Evolutionary conservation across 2,888 invertebrate genomes (phyloP), one percentile per base, ranked within the genome.

Genomic region (Folsomia manolachei): DNA sequence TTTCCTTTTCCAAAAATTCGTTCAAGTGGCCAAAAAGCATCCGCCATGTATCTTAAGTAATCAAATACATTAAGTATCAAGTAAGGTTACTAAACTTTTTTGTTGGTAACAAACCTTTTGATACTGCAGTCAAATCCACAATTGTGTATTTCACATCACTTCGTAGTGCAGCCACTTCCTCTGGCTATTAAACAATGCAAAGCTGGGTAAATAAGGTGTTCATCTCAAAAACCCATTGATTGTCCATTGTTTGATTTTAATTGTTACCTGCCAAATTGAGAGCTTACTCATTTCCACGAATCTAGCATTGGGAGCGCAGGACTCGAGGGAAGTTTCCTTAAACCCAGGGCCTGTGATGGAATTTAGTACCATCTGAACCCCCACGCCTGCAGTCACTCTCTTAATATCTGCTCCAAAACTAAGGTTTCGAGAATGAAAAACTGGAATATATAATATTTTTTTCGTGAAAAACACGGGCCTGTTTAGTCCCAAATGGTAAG

Each of bases 101-200:
- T n/a, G n/a, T n/a, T n/a, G n/a, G n/a, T n/a, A n/a, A n/a, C n/a
- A n/a, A n/a, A n/a, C n/a, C n/a, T n/a, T n/a, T 39, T 14, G 4
- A 66, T 1, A 51, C 66, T n/a, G 66, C 66, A 19, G 51, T 66
- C 19, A 66, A 27, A 7, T 71, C 69, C 1, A 70, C 56, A 51
- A 66, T 69, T 1, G 65, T 56, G 67, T 74, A 74, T 25, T 69
- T 21, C 14, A 74, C 74, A 67, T 74, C 74, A 23, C 71, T 66
- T 61, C 74, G 27, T 1, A 69, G 18, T 18, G 39, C 27, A 11
- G 27, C n/a, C 9, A 74, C 71, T 14, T 74, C 71, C 61, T 71
- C 74, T 1, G 64, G 51, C n/a, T n/a, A n/a, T n/a, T n/a, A n/a
- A n/a, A n/a, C n/a, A n/a, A n/a, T n/a, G n/a, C n/a, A n/a, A n/a